Evolutionary conservation across 2,888 invertebrate genomes (phyloP).

Genomic region (Galerucella calmariensis): DNA sequence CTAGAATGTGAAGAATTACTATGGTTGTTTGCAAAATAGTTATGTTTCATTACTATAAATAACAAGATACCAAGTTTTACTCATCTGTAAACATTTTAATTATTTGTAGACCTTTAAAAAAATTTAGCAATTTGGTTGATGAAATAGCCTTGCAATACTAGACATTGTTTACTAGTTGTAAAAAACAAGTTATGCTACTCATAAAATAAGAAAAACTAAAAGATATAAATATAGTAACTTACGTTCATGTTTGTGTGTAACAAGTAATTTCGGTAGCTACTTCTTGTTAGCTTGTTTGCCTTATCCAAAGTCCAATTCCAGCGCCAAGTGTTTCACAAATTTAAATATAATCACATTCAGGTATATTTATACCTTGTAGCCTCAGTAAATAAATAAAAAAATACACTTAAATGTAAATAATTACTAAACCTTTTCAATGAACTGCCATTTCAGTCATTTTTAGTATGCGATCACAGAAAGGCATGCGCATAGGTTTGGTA

Average conservation of each 20-base stretch:
- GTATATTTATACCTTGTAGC: constrained; percentile 2
- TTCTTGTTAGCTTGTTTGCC: constrained; percentile 26
- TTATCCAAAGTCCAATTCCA: neutral
- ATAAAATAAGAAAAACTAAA: neutral
- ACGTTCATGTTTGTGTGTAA: constrained; percentile 53
- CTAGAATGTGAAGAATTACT: too few relatives aligned
- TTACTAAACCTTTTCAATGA: constrained; percentile 18
- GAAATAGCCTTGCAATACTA: neutral
- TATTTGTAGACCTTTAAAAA: neutral
- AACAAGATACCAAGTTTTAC: neutral
- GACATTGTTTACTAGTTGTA: neutral
- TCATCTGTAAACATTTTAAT: neutral
- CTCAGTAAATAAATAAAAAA: constrained; percentile 11
- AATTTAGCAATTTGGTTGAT: neutral
- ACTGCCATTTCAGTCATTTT: constrained; percentile 32
- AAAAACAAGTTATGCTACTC: neutral
- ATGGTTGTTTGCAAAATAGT: too few relatives aligned
- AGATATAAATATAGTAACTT: constrained; percentile 36
- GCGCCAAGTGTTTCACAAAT: neutral
- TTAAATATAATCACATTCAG: neutral
- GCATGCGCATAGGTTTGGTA: constrained; percentile 10
- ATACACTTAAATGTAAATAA: constrained; percentile 25
- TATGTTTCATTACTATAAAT: too few relatives aligned
- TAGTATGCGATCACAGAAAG: constrained; percentile 10
- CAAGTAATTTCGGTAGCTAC: constrained; percentile 54